These are phyloP conservation scores for Littorina saxatilis DNA, from an alignment of 1,140 invertebrate genomes.

Conservation along the genomic window DNA sequence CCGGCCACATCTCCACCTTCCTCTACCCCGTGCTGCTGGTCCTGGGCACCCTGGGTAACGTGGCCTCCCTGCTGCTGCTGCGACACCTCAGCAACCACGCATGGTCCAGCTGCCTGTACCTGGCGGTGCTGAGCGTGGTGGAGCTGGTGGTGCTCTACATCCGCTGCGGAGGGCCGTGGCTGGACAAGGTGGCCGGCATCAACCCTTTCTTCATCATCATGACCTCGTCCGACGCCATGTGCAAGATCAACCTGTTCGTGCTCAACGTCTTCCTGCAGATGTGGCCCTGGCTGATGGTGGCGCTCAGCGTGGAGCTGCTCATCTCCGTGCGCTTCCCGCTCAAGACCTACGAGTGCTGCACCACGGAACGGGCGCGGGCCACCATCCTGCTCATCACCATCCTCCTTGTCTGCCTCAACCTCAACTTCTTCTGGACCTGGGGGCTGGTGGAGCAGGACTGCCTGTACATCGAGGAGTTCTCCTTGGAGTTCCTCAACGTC, in stretches of 20 bases:
- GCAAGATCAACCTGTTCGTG: slow-evolving; percentile 71
- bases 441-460: slow-evolving; percentile 51
- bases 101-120: slow-evolving; percentile 73
- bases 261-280: slow-evolving; percentile 64
- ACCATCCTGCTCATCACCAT: slow-evolving; percentile 69
- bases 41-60: slow-evolving; percentile 68
- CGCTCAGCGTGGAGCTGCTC: slow-evolving; percentile 67
- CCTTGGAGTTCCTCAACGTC: slow-evolving; percentile 58
- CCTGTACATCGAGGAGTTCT: slow-evolving; percentile 59
- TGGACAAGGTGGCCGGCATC: not conserved
- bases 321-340: slow-evolving; percentile 66
- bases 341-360: slow-evolving; percentile 68
- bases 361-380: slow-evolving; percentile 64
- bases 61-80: slow-evolving; percentile 60
- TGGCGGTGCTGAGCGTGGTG: slow-evolving; percentile 61
- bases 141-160: slow-evolving; percentile 68
- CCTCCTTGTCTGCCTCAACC: slow-evolving; percentile 70
- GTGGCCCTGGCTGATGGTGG: slow-evolving; percentile 71
- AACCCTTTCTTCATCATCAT: slow-evolving; percentile 47
- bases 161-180: slow-evolving; percentile 60
- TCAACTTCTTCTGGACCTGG: slow-evolving; percentile 74
- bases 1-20: slow-evolving; percentile 50
- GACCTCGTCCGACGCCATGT: slow-evolving; percentile 65
- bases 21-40: slow-evolving; percentile 66
- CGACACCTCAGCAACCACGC: slow-evolving; percentile 61